These are phyloP conservation scores for Operophtera brumata DNA, from an alignment of 2,888 invertebrate genomes.

Conservation along the genomic window DNA sequence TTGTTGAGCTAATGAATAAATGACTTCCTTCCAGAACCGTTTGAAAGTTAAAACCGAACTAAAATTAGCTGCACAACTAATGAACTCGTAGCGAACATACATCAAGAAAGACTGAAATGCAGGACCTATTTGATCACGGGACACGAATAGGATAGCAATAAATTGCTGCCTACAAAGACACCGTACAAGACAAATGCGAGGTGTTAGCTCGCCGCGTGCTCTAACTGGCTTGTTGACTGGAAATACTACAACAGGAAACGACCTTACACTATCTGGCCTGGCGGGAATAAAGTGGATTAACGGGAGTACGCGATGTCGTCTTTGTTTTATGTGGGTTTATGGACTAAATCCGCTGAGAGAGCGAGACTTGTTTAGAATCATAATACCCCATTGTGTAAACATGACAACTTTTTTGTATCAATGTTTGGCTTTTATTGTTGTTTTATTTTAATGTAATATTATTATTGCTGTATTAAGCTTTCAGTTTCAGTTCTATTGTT, in stretches of 20 bases:
- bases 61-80: constrained; percentile 63
- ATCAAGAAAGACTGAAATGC: constrained; percentile 49
- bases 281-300: constrained; percentile 45
- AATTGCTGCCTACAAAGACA: constrained; percentile 59
- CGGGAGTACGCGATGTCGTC: constrained; percentile 32
- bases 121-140: constrained; percentile 50
- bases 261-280: constrained; percentile 33
- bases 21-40: constrained; percentile 52
- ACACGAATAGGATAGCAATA: constrained; percentile 58
- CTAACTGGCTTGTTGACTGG: constrained; percentile 48
- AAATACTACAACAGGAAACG: constrained; percentile 52
- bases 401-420: constrained; percentile 11
- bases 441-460: constrained; percentile 9
- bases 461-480: background rate
- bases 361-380: constrained; percentile 33
- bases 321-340: constrained; percentile 38
- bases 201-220: constrained; percentile 46
- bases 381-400: constrained; percentile 30
- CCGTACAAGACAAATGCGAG: constrained; percentile 62
- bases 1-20: constrained; percentile 44
- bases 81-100: constrained; percentile 58
- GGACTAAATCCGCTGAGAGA: constrained; percentile 31
- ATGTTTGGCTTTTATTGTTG: constrained; percentile 11
- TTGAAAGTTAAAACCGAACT: constrained; percentile 47
- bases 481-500: background rate